Base-by-base conservation (phyloP, 2,797 vertebrate genomes). In the Epinephelus awoara region DNA sequence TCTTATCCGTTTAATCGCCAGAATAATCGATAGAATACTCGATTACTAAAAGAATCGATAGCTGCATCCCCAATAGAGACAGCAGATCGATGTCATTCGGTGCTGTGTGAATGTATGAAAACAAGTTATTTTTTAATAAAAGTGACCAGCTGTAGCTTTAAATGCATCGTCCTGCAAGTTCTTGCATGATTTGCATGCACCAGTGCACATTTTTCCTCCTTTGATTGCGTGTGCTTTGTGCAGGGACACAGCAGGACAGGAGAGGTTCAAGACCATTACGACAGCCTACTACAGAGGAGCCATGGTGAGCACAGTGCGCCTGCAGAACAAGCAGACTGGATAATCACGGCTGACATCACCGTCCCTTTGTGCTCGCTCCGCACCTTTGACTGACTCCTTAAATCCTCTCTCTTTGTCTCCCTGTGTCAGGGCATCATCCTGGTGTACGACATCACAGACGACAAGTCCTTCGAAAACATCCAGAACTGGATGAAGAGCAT, bases 401-500 rank as follows among this genome's bases (percentile, higher is more conserved):
- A 68, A 58, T 27, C 18, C 42, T 51, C 57, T 47, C 49, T 57
- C 42, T 71, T 17, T 62, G 11, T 55, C 27, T 50, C 67, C 49
- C 58, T 72, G 42, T 52, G 42, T 29, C 86, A 99, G 98, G 98
- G 98, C 65, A 98, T 99, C 79, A 97, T 99, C 89, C 95, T 98
- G 67, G 97, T 99, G 4, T 98, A 99, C 5, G 97, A 99, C 93
- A 99, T 99, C 94, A 99, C 98, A 0, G 97, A 99, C 6, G 96
- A 96, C 65, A 98, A 98, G 87, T 98, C 97, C 82, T 99, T 95
- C 1, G 97, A 98, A 92, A 99, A 99, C 86, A 99, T 99, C 86
- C 97, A 98, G 89, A 99, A 98, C 89, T 99, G 98, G 98, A 98
- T 98, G 97, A 98, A 98, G 88, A 98, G 97, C 94, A 98, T 99